Evolutionary conservation across 2,113 vertebrate species (phyloP).

Genomic region (Tyto alba): DNA sequence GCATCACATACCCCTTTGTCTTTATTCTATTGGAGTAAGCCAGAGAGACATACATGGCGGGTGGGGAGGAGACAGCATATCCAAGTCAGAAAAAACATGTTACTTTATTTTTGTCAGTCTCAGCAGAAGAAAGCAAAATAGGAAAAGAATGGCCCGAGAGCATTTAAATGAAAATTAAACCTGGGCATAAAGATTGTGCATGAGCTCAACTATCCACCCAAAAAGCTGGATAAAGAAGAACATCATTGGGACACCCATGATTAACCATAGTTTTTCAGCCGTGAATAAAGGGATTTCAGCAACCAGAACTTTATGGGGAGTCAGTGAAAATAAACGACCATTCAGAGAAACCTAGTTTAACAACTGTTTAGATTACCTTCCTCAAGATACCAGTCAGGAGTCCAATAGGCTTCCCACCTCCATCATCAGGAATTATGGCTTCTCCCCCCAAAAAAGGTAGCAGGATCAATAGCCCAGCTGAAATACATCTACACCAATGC

Average conservation of each 20-base stretch:
- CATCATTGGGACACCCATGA: rapidly evolving
- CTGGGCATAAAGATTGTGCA: neutral
- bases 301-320: neutral
- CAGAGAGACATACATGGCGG: rapidly evolving
- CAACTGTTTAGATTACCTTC: neutral
- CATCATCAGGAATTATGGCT: neutral
- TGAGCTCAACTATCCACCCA: neutral
- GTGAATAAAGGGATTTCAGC: neutral
- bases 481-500: too few species aligned
- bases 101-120: neutral
- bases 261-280: neutral
- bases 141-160: neutral
- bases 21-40: neutral
- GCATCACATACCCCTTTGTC: neutral
- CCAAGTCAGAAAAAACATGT: neutral
- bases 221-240: neutral
- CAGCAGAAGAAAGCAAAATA: neutral
- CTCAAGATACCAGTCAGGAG: neutral
- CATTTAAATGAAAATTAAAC: neutral
- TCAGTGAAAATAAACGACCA: neutral
- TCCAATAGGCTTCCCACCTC: neutral
- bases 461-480: too few species aligned
- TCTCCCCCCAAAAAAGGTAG: too few species aligned
- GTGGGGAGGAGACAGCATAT: rapidly evolving
- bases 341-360: neutral